phyloP scores from a whole-genome alignment of 2,797 vertebrate genomes.

The Poecilia wingei region DNA sequence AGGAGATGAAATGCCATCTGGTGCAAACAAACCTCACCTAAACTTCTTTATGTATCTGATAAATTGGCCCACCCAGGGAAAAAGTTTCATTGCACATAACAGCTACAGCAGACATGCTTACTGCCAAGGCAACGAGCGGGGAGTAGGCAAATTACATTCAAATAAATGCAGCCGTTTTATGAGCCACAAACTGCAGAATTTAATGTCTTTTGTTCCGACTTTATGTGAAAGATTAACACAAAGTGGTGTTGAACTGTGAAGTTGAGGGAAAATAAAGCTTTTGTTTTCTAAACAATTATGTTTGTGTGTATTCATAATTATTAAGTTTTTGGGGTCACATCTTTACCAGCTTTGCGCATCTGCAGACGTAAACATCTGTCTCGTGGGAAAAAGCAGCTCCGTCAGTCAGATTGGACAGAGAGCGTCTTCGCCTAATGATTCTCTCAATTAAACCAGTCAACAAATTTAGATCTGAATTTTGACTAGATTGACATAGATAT shows the following conservation, averaged over 20 bases:
- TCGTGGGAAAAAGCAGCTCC: too few relatives aligned
- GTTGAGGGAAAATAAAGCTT: neutral
- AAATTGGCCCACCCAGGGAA: neutral
- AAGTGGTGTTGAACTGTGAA: neutral
- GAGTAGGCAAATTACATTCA: conserved; percentile 2
- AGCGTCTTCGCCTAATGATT: neutral
- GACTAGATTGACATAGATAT: neutral
- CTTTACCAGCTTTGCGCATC: neutral
- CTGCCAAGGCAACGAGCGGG: neutral
- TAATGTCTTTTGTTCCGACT: neutral
- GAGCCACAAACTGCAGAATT: neutral
- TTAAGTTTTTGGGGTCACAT: neutral
- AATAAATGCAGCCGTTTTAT: conserved; percentile 41
- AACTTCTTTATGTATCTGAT: neutral
- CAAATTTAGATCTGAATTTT: neutral
- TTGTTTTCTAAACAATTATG: neutral
- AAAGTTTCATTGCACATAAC: neutral
- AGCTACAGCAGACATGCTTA: neutral
- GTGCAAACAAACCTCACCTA: conserved; percentile 3
- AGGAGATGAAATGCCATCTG: neutral
- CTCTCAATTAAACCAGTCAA: neutral
- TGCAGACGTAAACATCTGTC: neutral
- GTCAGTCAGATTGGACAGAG: neutral
- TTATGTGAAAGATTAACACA: neutral
- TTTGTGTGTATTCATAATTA: neutral